A percentile compares a stretch with the other conserved stretches of the same genome.
Conservation (phyloP, 2,113 vertebrate species). For the Hymenochirus boettgeri region DNA sequence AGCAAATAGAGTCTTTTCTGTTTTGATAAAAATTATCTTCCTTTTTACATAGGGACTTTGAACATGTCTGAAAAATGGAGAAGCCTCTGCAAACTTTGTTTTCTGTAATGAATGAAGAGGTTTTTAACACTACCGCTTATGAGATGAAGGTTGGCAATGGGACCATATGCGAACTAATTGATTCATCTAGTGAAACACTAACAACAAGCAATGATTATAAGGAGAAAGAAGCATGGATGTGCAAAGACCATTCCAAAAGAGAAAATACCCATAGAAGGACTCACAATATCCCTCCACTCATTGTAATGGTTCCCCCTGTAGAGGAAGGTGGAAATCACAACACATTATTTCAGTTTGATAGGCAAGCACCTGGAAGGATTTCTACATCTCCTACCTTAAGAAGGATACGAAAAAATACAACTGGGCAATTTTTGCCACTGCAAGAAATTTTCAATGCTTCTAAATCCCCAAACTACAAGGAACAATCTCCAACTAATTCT, state of each 20-base stretch:
- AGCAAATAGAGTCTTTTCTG: too few relatives aligned
- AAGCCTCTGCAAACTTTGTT: slow-evolving; percentile 19
- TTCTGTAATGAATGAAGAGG: slow-evolving; percentile 34
- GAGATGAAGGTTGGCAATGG: background rate
- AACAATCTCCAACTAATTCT: background rate
- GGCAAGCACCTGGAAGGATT: slow-evolving; percentile 73
- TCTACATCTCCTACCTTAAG: slow-evolving; percentile 81
- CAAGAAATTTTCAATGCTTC: slow-evolving; percentile 44
- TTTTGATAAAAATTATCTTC: too few relatives aligned
- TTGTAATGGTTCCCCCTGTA: slow-evolving; percentile 42
- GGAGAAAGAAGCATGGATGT: background rate
- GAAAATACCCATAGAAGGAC: background rate
- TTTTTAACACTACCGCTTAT: rapidly evolving
- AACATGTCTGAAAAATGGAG: slow-evolving; percentile 45
- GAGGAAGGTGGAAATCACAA: slow-evolving; percentile 46
- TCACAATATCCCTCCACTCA: background rate
- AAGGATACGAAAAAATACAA: slow-evolving; percentile 65
- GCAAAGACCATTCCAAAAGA: background rate
- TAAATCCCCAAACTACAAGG: slow-evolving; percentile 27
- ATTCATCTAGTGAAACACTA: background rate
- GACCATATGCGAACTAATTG: background rate
- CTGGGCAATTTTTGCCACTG: slow-evolving; percentile 37
- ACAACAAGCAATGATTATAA: background rate
- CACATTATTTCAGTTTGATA: slow-evolving; percentile 69
- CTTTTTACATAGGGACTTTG: background rate